Base-by-base conservation (phyloP, 1,140 invertebrate genomes). In the Ridgeia piscesae region DNA sequence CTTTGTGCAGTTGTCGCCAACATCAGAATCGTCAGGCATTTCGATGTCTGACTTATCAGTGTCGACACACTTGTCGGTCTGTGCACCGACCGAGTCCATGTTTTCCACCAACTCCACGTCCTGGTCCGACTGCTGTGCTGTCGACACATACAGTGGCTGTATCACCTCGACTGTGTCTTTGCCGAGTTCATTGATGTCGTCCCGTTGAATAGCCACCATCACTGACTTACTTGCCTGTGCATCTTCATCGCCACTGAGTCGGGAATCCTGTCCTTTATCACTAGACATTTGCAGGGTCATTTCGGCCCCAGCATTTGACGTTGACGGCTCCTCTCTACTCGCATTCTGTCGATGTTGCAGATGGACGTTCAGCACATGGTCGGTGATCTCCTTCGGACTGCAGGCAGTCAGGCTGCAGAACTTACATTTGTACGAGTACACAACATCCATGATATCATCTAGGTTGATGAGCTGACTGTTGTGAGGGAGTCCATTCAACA, bases 371-470 rank as follows among this genome's bases (percentile, higher is more conserved):
- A 58, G 17, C 33, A 91, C 91, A 50, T 91, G 91, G 34, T 91
- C 42, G 14, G 33, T 35, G 11, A 91, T n/a, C 17, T 48, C 91
- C 34, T 91, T 35, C 11, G 91, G 6, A 33, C 42, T 35, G 11
- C 33, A 9, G 11, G 91, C 42, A 42, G 34, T 33, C 34, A 48
- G 42, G n/a, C 33, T 50, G 42, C 91, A 91, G 48, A 91, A 91
- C 48, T 91, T 91, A 58, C 91, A 91, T 50, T 91, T 91, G 42
- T 91, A 91, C 42, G 48, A 42, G 35, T 58, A 91, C 34, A 91
- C 91, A 35, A 91, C 91, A 42, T 91, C 91, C 91, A 91, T 91
- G 33, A 91, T 35, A 14, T 91, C 34, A 17, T 91, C 42, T 48
- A 91, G 34, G 34, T 91, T 48, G 42, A 91, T 35, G 2, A 90